Conservation (phyloP, 1,140 invertebrate genomes). For the Lycorma delicatula region DNA sequence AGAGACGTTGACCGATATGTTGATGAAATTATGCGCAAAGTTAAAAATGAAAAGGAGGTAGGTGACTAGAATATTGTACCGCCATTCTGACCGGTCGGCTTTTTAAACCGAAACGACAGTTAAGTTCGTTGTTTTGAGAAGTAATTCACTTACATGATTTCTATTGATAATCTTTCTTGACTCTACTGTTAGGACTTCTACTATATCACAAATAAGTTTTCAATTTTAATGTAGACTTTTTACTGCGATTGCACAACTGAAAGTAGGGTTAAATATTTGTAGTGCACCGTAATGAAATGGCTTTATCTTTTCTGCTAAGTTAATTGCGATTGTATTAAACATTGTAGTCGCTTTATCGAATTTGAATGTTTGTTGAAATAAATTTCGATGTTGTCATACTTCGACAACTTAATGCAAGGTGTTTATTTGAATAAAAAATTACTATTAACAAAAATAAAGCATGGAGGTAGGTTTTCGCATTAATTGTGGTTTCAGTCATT, state of each 20-base stretch:
- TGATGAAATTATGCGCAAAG: constrained; percentile 38
- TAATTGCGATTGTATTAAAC: too few relatives aligned
- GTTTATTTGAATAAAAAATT: too few relatives aligned
- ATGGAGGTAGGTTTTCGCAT: too few relatives aligned
- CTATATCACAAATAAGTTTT: neutral
- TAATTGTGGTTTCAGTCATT: too few relatives aligned
- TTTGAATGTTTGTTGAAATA: too few relatives aligned
- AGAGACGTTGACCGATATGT: constrained; percentile 45
- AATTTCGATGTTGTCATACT: too few relatives aligned
- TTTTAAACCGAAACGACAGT: too few relatives aligned
- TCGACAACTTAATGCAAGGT: too few relatives aligned
- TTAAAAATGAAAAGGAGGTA: constrained; percentile 44
- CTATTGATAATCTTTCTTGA: neutral
- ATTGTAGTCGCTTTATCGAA: too few relatives aligned
- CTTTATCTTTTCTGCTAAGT: neutral
- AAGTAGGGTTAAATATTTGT: neutral
- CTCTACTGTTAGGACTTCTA: neutral
- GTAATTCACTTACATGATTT: neutral
- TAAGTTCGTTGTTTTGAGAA: neutral
- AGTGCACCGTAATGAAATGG: neutral
- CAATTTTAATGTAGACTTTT: neutral
- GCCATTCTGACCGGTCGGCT: constrained; percentile 14
- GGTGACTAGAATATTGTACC: constrained; percentile 14
- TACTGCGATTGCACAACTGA: constrained; percentile 4
- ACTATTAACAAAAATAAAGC: too few relatives aligned